phyloP scores from a whole-genome alignment of 30 jellyfish, hydroid and myxozoan species.

The Haliclystus octoradiatus region DNA sequence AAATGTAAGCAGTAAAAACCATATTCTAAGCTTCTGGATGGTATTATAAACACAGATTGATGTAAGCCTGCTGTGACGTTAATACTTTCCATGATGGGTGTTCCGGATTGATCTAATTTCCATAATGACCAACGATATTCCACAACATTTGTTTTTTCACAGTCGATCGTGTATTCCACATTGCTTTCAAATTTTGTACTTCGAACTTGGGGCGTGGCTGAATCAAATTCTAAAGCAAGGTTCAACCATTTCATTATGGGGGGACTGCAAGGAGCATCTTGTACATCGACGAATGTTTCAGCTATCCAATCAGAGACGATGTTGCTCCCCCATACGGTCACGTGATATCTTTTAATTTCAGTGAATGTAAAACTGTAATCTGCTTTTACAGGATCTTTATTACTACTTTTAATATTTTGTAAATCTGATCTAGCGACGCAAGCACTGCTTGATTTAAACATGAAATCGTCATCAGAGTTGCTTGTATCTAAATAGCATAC shows the following conservation, averaged over 20 bases:
- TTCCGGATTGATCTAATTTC: background rate
- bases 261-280: conserved; percentile 45
- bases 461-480: background rate
- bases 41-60: conserved; percentile 31
- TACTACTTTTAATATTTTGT: too few relatives aligned
- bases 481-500: background rate
- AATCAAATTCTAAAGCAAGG: background rate
- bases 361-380: background rate
- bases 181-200: background rate
- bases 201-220: background rate
- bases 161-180: conserved; percentile 27
- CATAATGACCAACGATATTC: conserved; percentile 43
- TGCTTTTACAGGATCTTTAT: background rate
- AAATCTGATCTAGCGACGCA: background rate
- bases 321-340: conserved; percentile 35
- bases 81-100: background rate
- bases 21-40: conserved; percentile 33
- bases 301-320: conserved; percentile 30
- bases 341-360: background rate
- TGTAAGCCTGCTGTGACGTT: conserved; percentile 3
- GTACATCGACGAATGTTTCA: conserved; percentile 31
- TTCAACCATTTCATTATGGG: conserved; percentile 34
- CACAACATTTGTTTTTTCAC: conserved; percentile 44
- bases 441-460: background rate
- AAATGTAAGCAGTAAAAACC: conserved; percentile 27